Evolutionary conservation across 2,888 invertebrate genomes (phyloP).

Genomic region (Ophioninae sp.): DNA sequence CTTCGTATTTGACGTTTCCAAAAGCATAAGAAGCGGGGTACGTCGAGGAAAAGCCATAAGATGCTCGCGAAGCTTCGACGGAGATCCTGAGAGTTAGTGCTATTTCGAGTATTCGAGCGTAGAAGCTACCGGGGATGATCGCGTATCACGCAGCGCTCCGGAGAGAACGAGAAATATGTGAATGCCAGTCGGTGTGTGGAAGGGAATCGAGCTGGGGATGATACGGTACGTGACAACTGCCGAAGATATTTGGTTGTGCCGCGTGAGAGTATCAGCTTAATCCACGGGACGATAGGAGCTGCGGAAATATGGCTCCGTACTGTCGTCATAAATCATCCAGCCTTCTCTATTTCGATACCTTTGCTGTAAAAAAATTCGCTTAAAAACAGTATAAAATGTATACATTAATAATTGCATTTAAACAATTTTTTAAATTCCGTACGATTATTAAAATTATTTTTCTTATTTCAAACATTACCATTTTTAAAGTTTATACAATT

Average conservation of each 20-base stretch:
- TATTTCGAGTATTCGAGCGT: constrained; percentile 7
- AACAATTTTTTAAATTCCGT: too few species aligned
- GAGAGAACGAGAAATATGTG: constrained; percentile 31
- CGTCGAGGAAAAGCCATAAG: constrained; percentile 46
- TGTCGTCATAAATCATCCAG: constrained; percentile 74
- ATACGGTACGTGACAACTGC: constrained; percentile 73
- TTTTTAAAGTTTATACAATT: too few species aligned
- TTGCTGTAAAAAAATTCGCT: neutral
- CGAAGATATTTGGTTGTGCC: constrained; percentile 72
- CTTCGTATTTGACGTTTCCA: constrained; percentile 20
- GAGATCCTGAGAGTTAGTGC: constrained; percentile 28
- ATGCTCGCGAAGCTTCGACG: constrained; percentile 29
- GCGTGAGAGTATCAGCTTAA: constrained; percentile 74
- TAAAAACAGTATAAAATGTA: too few species aligned
- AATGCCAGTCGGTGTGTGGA: constrained; percentile 31
- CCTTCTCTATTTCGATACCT: constrained; percentile 67
- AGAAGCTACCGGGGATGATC: constrained; percentile 43
- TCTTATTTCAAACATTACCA: too few species aligned
- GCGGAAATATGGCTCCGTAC: constrained; percentile 74
- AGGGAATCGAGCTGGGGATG: constrained; percentile 39
- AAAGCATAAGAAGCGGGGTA: constrained; percentile 40
- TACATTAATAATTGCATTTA: too few species aligned
- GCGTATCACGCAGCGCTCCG: constrained; percentile 13
- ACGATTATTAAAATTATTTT: too few species aligned
- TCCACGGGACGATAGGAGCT: constrained; percentile 70